These are phyloP conservation scores for Gryon sp. DNA, from an alignment of 1,140 invertebrate species.

Conservation along the genomic window DNA sequence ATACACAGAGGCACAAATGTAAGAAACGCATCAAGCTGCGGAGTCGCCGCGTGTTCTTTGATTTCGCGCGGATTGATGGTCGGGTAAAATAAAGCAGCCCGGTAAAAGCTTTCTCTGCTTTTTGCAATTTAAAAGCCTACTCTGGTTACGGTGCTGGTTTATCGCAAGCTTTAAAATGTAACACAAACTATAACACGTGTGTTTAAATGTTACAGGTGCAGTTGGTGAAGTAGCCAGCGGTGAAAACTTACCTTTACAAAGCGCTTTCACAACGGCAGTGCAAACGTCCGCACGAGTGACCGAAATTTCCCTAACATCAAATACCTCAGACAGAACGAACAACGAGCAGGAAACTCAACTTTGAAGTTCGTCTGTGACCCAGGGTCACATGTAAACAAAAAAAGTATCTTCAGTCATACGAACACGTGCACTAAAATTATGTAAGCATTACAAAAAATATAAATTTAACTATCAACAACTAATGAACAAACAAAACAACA, in stretches of 20 bases:
- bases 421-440: not conserved
- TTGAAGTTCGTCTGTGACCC: conserved; percentile 64
- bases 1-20: too few relatives aligned
- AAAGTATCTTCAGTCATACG: not conserved
- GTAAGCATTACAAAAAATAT: conserved; percentile 1
- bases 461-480: too few relatives aligned
- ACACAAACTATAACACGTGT: conserved; percentile 46
- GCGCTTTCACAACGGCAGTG: conserved; percentile 72
- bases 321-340: conserved; percentile 71
- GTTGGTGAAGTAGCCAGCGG: conserved; percentile 69
- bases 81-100: conserved; percentile 8
- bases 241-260: conserved; percentile 74
- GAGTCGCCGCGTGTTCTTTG: conserved; percentile 25
- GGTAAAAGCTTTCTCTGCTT: conserved; percentile 40
- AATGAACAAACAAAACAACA: too few relatives aligned
- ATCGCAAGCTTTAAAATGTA: conserved; percentile 19
- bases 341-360: conserved; percentile 75
- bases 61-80: conserved; percentile 2
- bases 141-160: conserved; percentile 61
- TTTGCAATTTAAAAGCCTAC: conserved; percentile 41
- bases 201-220: conserved; percentile 69
- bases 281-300: conserved; percentile 75
- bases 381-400: conserved; percentile 51
- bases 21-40: conserved; percentile 27
- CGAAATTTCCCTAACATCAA: conserved; percentile 73